These are phyloP conservation scores for Hesperia comma DNA, from an alignment of 2,888 invertebrate species.

Conservation along the genomic window DNA sequence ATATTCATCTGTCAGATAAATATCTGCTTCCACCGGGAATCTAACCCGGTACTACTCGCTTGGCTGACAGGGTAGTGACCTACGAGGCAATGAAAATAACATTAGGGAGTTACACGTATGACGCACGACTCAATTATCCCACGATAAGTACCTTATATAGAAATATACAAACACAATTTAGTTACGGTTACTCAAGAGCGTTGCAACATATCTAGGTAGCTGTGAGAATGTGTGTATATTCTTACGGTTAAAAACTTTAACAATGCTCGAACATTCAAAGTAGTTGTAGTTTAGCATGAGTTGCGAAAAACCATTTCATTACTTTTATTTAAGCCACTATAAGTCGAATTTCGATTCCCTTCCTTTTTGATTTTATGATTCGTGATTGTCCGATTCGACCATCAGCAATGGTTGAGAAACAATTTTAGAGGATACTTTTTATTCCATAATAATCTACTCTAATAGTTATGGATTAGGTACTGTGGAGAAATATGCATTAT, in stretches of 20 bases:
- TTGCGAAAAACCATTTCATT: constrained; percentile 24
- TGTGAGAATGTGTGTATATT: constrained; percentile 35
- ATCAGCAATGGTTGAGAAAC: too few species aligned
- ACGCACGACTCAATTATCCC: constrained; percentile 6
- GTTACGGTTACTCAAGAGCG: constrained; percentile 27
- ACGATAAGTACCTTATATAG: constrained; percentile 22
- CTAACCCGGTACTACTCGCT: too few species aligned
- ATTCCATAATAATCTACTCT: too few species aligned
- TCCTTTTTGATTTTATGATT: too few species aligned
- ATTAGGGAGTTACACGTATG: background rate
- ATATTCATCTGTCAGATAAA: too few species aligned
- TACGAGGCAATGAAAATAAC: background rate
- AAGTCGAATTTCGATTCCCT: too few species aligned
- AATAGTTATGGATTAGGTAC: too few species aligned
- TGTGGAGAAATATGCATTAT: too few species aligned
- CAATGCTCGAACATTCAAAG: constrained; percentile 32
- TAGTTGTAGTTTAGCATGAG: constrained; percentile 9
- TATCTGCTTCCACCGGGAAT: too few species aligned
- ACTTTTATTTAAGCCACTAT: background rate
- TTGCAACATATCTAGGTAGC: constrained; percentile 23
- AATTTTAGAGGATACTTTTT: background rate
- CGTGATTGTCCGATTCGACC: too few species aligned
- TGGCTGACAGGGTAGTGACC: too few species aligned
- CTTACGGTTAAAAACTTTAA: constrained; percentile 25
- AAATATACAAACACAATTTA: constrained; percentile 25